Conservation (phyloP, 1,140 invertebrate species). For the Agraylea sexmaculata region DNA sequence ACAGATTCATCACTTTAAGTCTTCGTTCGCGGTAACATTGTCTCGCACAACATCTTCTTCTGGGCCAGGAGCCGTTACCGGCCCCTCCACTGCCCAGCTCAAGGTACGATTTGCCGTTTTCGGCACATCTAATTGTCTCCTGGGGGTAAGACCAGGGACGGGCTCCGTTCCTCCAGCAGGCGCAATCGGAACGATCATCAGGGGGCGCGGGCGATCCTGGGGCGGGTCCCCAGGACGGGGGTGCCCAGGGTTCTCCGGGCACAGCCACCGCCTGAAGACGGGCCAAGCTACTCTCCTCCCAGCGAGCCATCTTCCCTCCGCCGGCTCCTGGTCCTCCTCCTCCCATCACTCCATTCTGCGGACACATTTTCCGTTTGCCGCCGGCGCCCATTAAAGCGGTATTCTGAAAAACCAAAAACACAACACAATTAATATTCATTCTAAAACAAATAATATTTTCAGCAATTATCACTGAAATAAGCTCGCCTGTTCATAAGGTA, state of each 20-base stretch:
- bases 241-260: constrained; percentile 26
- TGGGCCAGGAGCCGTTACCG: constrained; percentile 63
- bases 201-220: constrained; percentile 7
- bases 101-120: constrained; percentile 82
- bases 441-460: no score
- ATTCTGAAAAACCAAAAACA: constrained; percentile 18
- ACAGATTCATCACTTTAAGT: constrained; percentile 81
- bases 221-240: constrained; percentile 11
- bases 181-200: constrained; percentile 27
- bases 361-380: constrained; percentile 24
- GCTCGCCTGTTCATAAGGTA: no score
- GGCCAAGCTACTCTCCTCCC: constrained; percentile 40
- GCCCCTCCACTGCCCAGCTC: constrained; percentile 63
- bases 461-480: no score
- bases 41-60: constrained; percentile 60
- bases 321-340: constrained; percentile 28
- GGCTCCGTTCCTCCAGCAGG: constrained; percentile 35
- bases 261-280: constrained; percentile 39
- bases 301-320: constrained; percentile 38
- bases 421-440: no score
- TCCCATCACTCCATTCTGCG: constrained; percentile 24
- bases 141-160: constrained; percentile 46
- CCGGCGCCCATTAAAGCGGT: constrained; percentile 24
- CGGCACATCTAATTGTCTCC: constrained; percentile 74
- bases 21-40: constrained; percentile 73